These are phyloP conservation scores for Apamea monoglypha DNA, from an alignment of 2,888 invertebrate species.

Conservation along the genomic window DNA sequence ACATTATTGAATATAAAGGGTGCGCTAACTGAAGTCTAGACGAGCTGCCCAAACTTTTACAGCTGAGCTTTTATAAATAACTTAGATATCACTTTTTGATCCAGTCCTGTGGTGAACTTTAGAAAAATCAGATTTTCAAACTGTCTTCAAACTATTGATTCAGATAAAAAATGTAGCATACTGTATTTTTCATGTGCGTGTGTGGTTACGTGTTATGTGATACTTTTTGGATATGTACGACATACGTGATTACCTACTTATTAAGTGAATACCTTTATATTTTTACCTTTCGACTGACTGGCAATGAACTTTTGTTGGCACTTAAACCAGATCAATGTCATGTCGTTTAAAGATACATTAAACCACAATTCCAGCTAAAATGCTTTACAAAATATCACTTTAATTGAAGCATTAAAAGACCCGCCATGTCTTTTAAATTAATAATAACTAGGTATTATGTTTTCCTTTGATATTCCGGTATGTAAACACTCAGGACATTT, in stretches of 20 bases:
- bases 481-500: slow-evolving; percentile 48
- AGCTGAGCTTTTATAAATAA: slow-evolving; percentile 57
- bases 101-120: slow-evolving; percentile 10
- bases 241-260: not conserved
- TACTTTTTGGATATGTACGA: slow-evolving; percentile 11
- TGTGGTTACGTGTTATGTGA: not conserved
- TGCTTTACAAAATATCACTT: not conserved
- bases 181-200: slow-evolving; percentile 1
- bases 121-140: slow-evolving; percentile 14
- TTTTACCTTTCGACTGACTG: not conserved
- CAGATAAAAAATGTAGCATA: slow-evolving; percentile 6
- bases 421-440: slow-evolving; percentile 18
- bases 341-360: not conserved
- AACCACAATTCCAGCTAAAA: slow-evolving; percentile 26
- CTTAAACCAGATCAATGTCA: slow-evolving; percentile 34
- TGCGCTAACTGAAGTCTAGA: slow-evolving; percentile 60
- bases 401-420: slow-evolving; percentile 26
- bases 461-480: slow-evolving; percentile 64
- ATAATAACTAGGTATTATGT: slow-evolving; percentile 17
- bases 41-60: slow-evolving; percentile 52
- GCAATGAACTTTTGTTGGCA: slow-evolving; percentile 31
- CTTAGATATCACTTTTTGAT: slow-evolving; percentile 44
- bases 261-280: not conserved
- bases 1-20: slow-evolving; percentile 57
- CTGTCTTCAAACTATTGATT: slow-evolving; percentile 6